phyloP scores from a whole-genome alignment of 2,797 vertebrate species.

The Lacerta bilineata region DNA sequence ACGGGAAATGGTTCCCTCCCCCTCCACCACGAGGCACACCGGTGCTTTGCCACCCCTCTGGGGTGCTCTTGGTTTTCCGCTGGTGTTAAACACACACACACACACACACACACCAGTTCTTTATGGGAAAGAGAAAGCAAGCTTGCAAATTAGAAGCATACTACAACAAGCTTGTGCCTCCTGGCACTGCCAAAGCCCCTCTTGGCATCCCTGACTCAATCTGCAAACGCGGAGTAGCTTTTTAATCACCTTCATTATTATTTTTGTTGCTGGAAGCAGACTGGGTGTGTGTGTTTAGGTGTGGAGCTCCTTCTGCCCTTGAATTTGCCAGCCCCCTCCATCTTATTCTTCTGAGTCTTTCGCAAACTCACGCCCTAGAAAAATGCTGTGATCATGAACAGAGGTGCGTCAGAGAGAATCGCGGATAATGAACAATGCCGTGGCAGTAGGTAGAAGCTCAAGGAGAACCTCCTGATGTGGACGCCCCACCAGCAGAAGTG shows the following conservation, averaged over 20 bases:
- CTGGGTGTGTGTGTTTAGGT: neutral
- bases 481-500: no score
- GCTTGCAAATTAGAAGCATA: conserved; percentile 63
- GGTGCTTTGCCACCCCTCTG: conserved; percentile 60
- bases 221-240: conserved; percentile 45
- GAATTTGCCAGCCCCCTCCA: neutral
- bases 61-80: conserved; percentile 71
- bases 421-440: no score
- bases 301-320: neutral
- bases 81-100: conserved; percentile 1
- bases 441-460: no score
- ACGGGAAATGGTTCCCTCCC: conserved; percentile 54
- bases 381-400: no score
- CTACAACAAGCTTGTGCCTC: conserved; percentile 48
- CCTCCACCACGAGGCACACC: neutral
- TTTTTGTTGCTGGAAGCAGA: neutral
- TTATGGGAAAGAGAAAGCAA: neutral
- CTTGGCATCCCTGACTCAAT: conserved; percentile 55
- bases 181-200: conserved; percentile 9
- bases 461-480: no score
- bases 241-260: neutral
- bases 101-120: no score
- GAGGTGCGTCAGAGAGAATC: no score
- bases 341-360: no score
- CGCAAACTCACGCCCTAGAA: no score